Percentiles rank a stretch among this genome's conserved stretches.
These are phyloP conservation scores for Hydrolagus affinis DNA, from an alignment of 2,113 vertebrate genomes.

Conservation along the genomic window DNA sequence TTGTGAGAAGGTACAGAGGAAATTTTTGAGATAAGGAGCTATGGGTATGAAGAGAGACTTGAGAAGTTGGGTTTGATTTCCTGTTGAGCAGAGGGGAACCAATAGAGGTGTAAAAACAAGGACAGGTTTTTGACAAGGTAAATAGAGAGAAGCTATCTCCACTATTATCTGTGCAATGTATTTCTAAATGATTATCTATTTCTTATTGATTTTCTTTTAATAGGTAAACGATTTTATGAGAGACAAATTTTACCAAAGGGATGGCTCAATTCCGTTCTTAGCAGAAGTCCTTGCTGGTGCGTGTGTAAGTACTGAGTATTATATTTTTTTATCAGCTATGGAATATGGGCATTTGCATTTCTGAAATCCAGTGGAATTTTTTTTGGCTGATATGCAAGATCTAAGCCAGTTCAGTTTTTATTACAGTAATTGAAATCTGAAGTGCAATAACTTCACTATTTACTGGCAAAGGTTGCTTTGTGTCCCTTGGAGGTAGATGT, in stretches of 20 bases:
- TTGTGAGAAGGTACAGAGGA: no score
- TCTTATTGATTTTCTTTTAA: conserved; percentile 38
- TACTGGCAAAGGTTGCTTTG: not conserved
- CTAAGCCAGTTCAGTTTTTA: not conserved
- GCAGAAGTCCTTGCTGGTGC: conserved; percentile 82
- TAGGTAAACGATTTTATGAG: conserved; percentile 93
- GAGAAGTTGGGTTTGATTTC: conserved; percentile 33
- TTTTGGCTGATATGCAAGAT: not conserved
- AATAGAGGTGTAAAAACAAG: not conserved
- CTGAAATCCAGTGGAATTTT: not conserved
- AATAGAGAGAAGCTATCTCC: no score
- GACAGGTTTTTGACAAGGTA: no score
- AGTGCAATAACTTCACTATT: not conserved
- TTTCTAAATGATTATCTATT: not conserved
- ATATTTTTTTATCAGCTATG: not conserved
- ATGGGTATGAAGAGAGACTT: no score
- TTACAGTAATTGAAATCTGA: conserved; percentile 10
- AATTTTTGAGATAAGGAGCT: no score
- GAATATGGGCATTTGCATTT: not conserved
- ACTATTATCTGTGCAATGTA: conserved; percentile 35
- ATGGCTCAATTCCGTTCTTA: conserved; percentile 68
- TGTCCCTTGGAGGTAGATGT: not conserved
- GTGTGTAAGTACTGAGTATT: conserved; percentile 67
- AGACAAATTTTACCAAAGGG: conserved; percentile 82
- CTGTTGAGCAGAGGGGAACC: no score